phyloP scores from a whole-genome alignment of 2,797 vertebrate genomes.

The Sylvilagus floridanus region DNA sequence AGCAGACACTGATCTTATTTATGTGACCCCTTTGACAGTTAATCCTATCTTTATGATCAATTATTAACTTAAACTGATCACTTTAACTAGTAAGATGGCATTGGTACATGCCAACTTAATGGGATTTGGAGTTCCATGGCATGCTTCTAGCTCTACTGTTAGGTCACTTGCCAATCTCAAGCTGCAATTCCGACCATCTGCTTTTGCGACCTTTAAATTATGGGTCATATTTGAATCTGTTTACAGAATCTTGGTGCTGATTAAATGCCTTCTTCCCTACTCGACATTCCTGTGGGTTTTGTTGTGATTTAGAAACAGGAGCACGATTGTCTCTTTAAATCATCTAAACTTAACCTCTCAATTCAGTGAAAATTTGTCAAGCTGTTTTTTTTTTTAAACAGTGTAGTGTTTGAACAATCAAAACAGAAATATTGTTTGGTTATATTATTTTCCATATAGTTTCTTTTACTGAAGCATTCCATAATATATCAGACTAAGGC shows the following conservation, averaged over 20 bases:
- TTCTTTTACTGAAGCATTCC: neutral
- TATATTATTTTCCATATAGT: neutral
- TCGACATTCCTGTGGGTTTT: neutral
- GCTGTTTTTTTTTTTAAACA: neutral
- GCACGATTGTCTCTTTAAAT: neutral
- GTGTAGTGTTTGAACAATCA: neutral
- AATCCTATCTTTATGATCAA: too few relatives aligned
- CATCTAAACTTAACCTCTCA: neutral
- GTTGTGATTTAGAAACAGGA: neutral
- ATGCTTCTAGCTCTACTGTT: too few relatives aligned
- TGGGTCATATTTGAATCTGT: neutral
- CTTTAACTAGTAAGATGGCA: too few relatives aligned
- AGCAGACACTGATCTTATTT: too few relatives aligned
- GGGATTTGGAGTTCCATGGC: too few relatives aligned
- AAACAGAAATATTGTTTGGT: neutral
- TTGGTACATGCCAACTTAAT: too few relatives aligned
- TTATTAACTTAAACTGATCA: too few relatives aligned
- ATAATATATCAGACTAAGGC: neutral
- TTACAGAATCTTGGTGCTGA: neutral
- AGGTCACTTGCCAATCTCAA: neutral
- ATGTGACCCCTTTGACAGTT: too few relatives aligned
- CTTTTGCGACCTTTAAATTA: neutral
- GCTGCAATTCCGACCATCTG: neutral
- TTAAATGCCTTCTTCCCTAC: neutral
- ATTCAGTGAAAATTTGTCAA: neutral